phyloP scores from a whole-genome alignment of 2,113 vertebrate species.

The Ctenomys sociabilis region DNA sequence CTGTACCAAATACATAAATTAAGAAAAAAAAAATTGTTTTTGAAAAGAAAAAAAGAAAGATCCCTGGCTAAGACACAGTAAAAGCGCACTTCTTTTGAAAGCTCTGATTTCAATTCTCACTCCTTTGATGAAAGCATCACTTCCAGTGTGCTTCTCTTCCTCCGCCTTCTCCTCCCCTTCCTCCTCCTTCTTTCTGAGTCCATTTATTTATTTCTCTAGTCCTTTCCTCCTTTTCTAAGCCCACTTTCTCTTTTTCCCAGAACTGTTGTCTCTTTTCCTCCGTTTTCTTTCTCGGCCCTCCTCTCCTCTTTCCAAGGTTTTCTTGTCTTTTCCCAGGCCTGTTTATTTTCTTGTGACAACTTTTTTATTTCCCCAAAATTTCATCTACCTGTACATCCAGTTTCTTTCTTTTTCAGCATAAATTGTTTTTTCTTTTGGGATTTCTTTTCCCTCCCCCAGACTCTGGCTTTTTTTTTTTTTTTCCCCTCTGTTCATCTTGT shows the following conservation, averaged over 20 bases:
- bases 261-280: not conserved
- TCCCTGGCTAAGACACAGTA: not conserved
- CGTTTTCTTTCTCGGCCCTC: not conserved
- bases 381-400: not conserved
- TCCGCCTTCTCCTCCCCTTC: not conserved
- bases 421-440: not conserved
- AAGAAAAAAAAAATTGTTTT: too few species aligned
- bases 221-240: not conserved
- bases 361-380: not conserved
- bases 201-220: not conserved
- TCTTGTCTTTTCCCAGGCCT: not conserved
- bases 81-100: not conserved
- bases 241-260: not conserved
- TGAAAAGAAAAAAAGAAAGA: too few species aligned
- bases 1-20: too few species aligned
- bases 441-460: not conserved
- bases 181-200: not conserved
- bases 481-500: not conserved
- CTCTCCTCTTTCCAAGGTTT: not conserved
- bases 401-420: conserved; percentile 48
- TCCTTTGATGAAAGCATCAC: not conserved
- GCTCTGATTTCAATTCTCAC: not conserved
- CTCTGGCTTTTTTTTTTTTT: not conserved
- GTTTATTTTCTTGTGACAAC: not conserved
- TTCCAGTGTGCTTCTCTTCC: not conserved